Evolutionary conservation across 1,140 invertebrate genomes (phyloP).

Genomic region (Nylanderia fulva): DNA sequence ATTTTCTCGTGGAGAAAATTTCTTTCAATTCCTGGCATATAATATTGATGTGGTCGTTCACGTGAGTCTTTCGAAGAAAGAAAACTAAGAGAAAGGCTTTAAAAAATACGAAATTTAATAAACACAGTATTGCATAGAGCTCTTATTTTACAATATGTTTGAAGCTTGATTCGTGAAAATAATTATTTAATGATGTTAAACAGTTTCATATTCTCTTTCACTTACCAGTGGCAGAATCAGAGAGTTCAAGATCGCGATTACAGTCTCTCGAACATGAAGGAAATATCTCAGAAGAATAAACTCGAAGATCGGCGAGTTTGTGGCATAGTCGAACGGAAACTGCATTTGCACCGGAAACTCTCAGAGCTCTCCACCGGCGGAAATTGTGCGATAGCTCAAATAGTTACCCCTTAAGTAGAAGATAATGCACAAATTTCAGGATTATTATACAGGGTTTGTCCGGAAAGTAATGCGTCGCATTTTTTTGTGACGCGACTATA

Average conservation of each 20-base stretch:
- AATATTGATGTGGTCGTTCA: slow-evolving; percentile 24
- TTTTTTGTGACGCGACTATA: no score
- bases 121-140: not conserved
- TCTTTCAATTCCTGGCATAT: slow-evolving; percentile 16
- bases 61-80: slow-evolving; percentile 15
- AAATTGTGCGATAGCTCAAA: not conserved
- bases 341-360: slow-evolving; percentile 49
- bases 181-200: not conserved
- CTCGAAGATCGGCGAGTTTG: slow-evolving; percentile 51
- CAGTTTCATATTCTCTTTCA: not conserved
- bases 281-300: slow-evolving; percentile 23
- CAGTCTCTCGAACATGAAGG: not conserved
- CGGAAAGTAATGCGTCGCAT: no score
- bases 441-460: no score
- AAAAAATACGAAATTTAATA: not conserved
- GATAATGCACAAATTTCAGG: not conserved
- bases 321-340: slow-evolving; percentile 48
- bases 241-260: slow-evolving; percentile 51
- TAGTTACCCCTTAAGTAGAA: slow-evolving; percentile 3
- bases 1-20: slow-evolving; percentile 1
- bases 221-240: slow-evolving; percentile 53
- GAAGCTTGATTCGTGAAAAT: not conserved
- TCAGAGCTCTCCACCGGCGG: not conserved
- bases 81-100: not conserved
- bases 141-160: no score